phyloP scores from a whole-genome alignment of 2,888 invertebrate genomes.

The Spodoptera picta region DNA sequence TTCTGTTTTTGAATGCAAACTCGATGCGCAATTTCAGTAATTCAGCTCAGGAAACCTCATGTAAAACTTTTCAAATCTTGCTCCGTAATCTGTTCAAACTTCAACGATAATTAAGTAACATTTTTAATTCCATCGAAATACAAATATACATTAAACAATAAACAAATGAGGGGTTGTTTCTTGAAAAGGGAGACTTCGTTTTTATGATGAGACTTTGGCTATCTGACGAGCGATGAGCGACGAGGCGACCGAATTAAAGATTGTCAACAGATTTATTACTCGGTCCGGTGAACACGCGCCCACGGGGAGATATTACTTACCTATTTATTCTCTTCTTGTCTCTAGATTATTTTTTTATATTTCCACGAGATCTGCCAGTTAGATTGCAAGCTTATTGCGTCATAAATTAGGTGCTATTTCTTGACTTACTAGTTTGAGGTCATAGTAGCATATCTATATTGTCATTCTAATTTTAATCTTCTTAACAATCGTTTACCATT shows the following conservation, averaged over 20 bases:
- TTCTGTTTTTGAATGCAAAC: constrained; percentile 23
- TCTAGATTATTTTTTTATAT: constrained; percentile 33
- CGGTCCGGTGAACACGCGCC: constrained; percentile 81
- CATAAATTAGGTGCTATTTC: neutral
- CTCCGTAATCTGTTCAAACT: constrained; percentile 12
- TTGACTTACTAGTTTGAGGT: too few relatives aligned
- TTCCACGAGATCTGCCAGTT: constrained; percentile 31
- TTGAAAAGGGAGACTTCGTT: constrained; percentile 65
- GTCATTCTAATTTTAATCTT: too few relatives aligned
- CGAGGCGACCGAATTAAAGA: constrained; percentile 82
- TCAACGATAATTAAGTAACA: constrained; percentile 37
- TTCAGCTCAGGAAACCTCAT: neutral
- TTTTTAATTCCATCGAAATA: constrained; percentile 39
- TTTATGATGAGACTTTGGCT: constrained; percentile 71
- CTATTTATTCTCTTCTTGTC: constrained; percentile 62
- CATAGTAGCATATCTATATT: too few relatives aligned
- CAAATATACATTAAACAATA: constrained; percentile 56
- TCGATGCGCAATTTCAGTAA: neutral
- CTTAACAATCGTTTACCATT: too few relatives aligned
- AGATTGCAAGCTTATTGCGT: constrained; percentile 1
- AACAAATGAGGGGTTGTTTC: constrained; percentile 64
- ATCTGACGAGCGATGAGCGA: constrained; percentile 60
- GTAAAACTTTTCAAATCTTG: constrained; percentile 4
- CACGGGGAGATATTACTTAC: constrained; percentile 69
- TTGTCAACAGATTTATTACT: constrained; percentile 88